phyloP scores from a whole-genome alignment of 2,888 invertebrate species.

The Leptinotarsa juncta region DNA sequence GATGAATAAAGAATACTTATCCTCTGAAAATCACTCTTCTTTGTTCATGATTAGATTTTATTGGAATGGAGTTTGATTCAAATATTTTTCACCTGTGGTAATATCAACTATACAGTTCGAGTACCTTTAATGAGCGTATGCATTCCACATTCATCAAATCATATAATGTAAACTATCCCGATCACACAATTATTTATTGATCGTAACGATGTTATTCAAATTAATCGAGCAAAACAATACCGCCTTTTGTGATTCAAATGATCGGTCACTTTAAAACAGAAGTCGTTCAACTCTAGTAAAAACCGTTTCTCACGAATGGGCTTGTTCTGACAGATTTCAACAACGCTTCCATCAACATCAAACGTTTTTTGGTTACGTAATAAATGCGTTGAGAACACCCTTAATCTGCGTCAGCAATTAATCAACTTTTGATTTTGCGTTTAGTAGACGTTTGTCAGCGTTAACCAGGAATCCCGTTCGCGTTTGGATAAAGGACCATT shows the following conservation, averaged over 20 bases:
- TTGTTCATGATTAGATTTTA: no score
- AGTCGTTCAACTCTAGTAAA: conserved; percentile 12
- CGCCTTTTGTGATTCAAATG: conserved; percentile 2
- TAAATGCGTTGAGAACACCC: neutral
- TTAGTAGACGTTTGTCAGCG: neutral
- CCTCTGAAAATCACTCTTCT: no score
- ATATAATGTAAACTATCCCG: neutral
- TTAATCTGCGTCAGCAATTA: neutral
- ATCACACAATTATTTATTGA: neutral
- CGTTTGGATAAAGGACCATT: neutral
- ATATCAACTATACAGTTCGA: neutral
- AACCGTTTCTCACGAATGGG: conserved; percentile 4
- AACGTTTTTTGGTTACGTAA: conserved; percentile 6
- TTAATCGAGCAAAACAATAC: conserved; percentile 2
- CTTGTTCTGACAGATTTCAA: conserved; percentile 1
- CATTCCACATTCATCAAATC: neutral
- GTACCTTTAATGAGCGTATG: neutral
- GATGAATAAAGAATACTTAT: no score
- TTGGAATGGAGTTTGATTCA: no score
- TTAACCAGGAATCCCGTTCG: neutral
- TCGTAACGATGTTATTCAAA: neutral
- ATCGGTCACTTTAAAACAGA: conserved; percentile 9
- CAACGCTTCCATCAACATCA: conserved; percentile 12
- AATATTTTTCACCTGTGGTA: no score
- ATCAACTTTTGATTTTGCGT: neutral